Conservation (phyloP, 92 coral and sea anemone genomes). For the Desmophyllum pertusum region DNA sequence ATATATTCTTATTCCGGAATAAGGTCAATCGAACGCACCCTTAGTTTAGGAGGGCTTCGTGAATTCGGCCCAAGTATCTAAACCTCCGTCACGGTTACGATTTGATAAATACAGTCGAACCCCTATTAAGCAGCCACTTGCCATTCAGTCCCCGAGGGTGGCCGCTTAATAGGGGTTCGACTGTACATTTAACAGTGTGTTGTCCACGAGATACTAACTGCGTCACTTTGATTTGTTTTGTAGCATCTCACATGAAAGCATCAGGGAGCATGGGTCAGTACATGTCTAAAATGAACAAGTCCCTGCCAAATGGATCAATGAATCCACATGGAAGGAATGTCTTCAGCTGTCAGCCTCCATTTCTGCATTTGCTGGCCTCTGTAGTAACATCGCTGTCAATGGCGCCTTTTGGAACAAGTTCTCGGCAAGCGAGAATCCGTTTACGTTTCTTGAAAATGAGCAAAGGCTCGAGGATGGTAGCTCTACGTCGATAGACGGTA, state of each 20-base stretch:
- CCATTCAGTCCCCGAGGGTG: no score
- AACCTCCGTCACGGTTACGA: no score
- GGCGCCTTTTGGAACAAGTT: conserved; percentile 85
- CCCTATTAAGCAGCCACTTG: no score
- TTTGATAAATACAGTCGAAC: no score
- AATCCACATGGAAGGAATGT: conserved; percentile 92
- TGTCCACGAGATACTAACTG: not conserved
- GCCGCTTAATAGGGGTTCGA: no score
- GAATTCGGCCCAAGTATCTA: no score
- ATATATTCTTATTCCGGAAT: no score
- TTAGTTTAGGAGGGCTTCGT: no score
- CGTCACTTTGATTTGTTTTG: not conserved
- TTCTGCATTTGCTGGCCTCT: conserved; percentile 84
- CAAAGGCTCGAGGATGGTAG: not conserved
- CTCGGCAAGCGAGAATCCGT: conserved; percentile 72
- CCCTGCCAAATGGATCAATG: conserved; percentile 95
- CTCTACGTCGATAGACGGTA: conserved; percentile 12
- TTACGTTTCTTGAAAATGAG: conserved; percentile 55
- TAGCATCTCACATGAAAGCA: conserved; percentile 66
- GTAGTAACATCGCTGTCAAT: conserved; percentile 80
- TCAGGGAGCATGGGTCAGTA: conserved; percentile 80
- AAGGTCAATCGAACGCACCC: no score
- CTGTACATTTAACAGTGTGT: no score
- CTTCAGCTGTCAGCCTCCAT: conserved; percentile 73
- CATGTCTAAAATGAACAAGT: conserved; percentile 75